Conservation (phyloP, 2,797 vertebrate species). For the Sebastes hopkinsi region DNA sequence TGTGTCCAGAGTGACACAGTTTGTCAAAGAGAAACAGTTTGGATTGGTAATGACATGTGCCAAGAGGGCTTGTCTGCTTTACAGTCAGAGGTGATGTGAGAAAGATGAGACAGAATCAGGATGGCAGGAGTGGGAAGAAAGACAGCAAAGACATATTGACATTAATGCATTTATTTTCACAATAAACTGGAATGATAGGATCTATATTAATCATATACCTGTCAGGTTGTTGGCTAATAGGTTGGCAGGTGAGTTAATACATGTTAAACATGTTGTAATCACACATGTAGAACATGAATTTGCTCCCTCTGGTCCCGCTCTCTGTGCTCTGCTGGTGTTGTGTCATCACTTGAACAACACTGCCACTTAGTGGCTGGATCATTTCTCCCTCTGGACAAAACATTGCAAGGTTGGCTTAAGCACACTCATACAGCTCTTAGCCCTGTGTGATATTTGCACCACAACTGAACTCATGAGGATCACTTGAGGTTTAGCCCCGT, state of each 20-base stretch:
- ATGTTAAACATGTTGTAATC: slow-evolving; percentile 65
- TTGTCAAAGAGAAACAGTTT: slow-evolving; percentile 32
- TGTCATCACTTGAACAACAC: slow-evolving; percentile 76
- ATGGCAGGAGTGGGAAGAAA: slow-evolving; percentile 40
- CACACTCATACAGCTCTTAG: slow-evolving; percentile 31
- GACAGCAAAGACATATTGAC: slow-evolving; percentile 5
- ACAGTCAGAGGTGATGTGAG: slow-evolving; percentile 64
- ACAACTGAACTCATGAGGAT: slow-evolving; percentile 51
- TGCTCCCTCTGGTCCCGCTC: slow-evolving; percentile 12
- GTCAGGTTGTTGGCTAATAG: background rate
- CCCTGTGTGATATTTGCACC: slow-evolving; percentile 48
- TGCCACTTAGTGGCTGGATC: slow-evolving; percentile 80
- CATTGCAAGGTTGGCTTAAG: background rate
- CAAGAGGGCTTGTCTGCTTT: slow-evolving; percentile 63
- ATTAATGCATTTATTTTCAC: background rate
- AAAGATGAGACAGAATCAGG: slow-evolving; percentile 67
- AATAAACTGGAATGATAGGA: background rate
- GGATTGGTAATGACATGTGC: slow-evolving; percentile 65
- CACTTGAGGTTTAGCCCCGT: slow-evolving; percentile 28
- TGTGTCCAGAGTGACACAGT: slow-evolving; percentile 50
- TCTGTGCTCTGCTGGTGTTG: background rate
- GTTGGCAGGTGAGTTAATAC: slow-evolving; percentile 23
- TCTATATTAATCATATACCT: background rate
- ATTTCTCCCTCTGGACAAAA: slow-evolving; percentile 32
- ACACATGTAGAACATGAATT: slow-evolving; percentile 42